These are phyloP conservation scores for Drosophila jambulina DNA, from an alignment of 1,140 invertebrate species.

Conservation along the genomic window DNA sequence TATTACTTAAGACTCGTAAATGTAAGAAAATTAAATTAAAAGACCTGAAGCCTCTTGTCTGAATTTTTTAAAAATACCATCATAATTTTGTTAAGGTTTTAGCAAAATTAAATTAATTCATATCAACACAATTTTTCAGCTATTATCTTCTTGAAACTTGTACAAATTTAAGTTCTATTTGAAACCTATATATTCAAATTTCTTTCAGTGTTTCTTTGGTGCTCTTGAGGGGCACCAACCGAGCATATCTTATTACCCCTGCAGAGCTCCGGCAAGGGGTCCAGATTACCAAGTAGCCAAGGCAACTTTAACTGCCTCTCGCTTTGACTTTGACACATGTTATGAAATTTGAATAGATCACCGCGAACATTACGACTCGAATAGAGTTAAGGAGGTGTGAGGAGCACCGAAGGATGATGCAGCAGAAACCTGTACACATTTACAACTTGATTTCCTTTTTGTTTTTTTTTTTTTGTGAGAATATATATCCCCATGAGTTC, in stretches of 20 bases:
- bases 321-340: slow-evolving; percentile 81
- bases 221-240: slow-evolving; percentile 14
- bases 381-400: slow-evolving; percentile 2
- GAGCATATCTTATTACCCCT: slow-evolving; percentile 80
- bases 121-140: neutral
- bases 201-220: neutral
- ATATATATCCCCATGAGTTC: slow-evolving; percentile 19
- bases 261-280: slow-evolving; percentile 46
- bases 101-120: neutral
- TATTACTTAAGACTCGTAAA: too few species aligned
- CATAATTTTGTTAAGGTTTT: neutral
- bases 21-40: neutral
- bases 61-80: neutral
- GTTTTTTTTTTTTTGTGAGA: neutral
- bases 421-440: slow-evolving; percentile 70
- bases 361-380: slow-evolving; percentile 37
- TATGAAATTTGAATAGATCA: slow-evolving; percentile 83
- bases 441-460: slow-evolving; percentile 44
- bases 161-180: neutral
- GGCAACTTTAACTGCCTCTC: slow-evolving; percentile 70
- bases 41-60: neutral
- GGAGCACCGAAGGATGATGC: slow-evolving; percentile 36
- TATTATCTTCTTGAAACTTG: neutral
- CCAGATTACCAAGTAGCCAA: slow-evolving; percentile 24
- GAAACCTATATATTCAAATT: neutral